A percentile compares a stretch with the other conserved stretches of the same genome.
Evolutionary conservation across 2,113 vertebrate genomes (phyloP).

Genomic region (Formicarius rufipectus): DNA sequence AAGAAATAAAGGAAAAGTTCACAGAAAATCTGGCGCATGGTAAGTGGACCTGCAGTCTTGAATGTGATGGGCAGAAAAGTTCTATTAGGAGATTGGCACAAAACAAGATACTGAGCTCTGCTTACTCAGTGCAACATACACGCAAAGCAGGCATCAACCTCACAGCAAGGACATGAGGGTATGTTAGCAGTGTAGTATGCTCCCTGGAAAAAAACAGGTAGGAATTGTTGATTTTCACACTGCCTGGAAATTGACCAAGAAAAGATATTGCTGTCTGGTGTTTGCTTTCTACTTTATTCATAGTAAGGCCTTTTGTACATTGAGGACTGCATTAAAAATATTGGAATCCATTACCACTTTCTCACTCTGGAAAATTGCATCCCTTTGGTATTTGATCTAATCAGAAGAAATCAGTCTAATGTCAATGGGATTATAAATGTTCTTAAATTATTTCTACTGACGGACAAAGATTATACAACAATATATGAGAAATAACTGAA

Average conservation of each 20-base stretch:
- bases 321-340: not conserved
- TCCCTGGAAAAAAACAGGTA: not conserved
- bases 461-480: not conserved
- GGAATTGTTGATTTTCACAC: not conserved
- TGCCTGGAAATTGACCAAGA: not conserved
- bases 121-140: rapidly evolving
- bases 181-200: not conserved
- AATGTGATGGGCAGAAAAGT: not conserved
- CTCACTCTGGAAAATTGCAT: not conserved
- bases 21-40: not conserved
- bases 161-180: not conserved
- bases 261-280: not conserved
- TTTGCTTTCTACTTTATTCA: not conserved
- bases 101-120: not conserved
- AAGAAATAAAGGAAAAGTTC: not conserved
- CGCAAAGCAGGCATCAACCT: not conserved
- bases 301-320: not conserved
- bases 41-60: not conserved
- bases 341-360: not conserved
- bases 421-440: not conserved
- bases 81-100: not conserved
- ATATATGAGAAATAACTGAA: not conserved
- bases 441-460: not conserved
- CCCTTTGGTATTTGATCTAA: conserved; percentile 13
- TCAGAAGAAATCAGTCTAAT: not conserved